phyloP scores from a whole-genome alignment of 2,888 invertebrate genomes.

The Sesamia inferens region DNA sequence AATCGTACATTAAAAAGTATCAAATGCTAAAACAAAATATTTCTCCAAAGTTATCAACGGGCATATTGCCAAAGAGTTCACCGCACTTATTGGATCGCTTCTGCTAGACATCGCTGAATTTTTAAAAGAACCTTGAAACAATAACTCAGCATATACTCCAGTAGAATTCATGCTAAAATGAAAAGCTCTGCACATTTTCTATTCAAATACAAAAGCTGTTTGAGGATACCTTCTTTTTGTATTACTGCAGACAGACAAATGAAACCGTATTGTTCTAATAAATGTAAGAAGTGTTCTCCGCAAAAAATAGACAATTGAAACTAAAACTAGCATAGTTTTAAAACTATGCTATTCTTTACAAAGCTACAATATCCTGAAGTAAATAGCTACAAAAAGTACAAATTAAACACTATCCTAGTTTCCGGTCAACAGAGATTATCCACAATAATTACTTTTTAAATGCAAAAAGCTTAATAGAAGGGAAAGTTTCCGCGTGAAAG shows the following conservation, averaged over 20 bases:
- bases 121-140: slow-evolving; percentile 35
- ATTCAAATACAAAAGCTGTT: slow-evolving; percentile 42
- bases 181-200: slow-evolving; percentile 30
- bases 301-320: slow-evolving; percentile 41
- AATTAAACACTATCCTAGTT: slow-evolving; percentile 63
- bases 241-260: slow-evolving; percentile 35
- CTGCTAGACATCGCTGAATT: slow-evolving; percentile 29
- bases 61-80: slow-evolving; percentile 42
- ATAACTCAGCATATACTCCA: slow-evolving; percentile 20
- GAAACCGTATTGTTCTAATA: slow-evolving; percentile 38
- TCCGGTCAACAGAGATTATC: slow-evolving; percentile 61
- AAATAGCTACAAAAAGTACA: slow-evolving; percentile 50
- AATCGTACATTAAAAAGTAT: slow-evolving; percentile 59
- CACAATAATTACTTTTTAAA: slow-evolving; percentile 69
- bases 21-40: slow-evolving; percentile 52
- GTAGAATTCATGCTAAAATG: slow-evolving; percentile 32
- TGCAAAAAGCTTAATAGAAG: slow-evolving; percentile 50
- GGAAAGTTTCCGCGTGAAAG: slow-evolving; percentile 62
- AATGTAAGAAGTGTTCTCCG: slow-evolving; percentile 20
- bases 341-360: slow-evolving; percentile 41
- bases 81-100: slow-evolving; percentile 53
- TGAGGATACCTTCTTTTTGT: slow-evolving; percentile 28
- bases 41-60: slow-evolving; percentile 40
- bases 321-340: no score
- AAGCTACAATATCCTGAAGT: slow-evolving; percentile 50